Conservation (phyloP, 1,140 invertebrate species). For the Melitaea cinxia region DNA sequence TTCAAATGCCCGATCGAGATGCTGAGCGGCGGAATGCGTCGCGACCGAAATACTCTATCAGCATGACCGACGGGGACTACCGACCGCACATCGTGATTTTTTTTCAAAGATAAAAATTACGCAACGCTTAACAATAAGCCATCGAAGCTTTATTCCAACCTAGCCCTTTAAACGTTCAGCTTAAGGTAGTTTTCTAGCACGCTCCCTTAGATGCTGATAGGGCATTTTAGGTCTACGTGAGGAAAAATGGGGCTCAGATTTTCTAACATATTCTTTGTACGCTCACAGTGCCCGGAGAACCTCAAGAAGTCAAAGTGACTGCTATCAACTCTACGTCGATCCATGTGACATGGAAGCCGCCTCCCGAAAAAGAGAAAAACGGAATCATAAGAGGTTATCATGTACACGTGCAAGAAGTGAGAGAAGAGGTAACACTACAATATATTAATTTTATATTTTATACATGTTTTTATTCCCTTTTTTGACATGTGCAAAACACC, state of each 20-base stretch:
- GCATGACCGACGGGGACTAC: slow-evolving; percentile 68
- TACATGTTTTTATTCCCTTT: too few relatives aligned
- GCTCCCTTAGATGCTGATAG: slow-evolving; percentile 81
- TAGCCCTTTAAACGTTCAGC: slow-evolving; percentile 58
- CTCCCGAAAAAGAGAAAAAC: slow-evolving; percentile 93
- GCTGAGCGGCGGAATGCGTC: slow-evolving; percentile 69
- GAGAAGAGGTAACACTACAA: slow-evolving; percentile 86
- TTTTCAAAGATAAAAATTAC: slow-evolving; percentile 32
- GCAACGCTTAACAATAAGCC: slow-evolving; percentile 56
- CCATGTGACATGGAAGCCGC: slow-evolving; percentile 95
- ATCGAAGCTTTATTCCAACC: slow-evolving; percentile 62
- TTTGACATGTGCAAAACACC: too few relatives aligned
- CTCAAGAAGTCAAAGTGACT: slow-evolving; percentile 92
- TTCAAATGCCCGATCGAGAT: slow-evolving; percentile 81
- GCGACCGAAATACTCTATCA: slow-evolving; percentile 77
- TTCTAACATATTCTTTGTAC: slow-evolving; percentile 51
- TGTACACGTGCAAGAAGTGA: slow-evolving; percentile 95
- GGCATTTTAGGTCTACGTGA: slow-evolving; percentile 70
- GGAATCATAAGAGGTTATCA: slow-evolving; percentile 98
- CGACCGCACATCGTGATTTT: slow-evolving; percentile 59
- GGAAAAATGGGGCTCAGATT: slow-evolving; percentile 41
- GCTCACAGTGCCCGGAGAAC: slow-evolving; percentile 96
- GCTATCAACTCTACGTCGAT: slow-evolving; percentile 96
- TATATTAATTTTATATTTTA: too few relatives aligned
- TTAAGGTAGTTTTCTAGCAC: slow-evolving; percentile 74